phyloP scores from a whole-genome alignment of 2,797 vertebrate genomes.

The Hippopotamyrus pictus region DNA sequence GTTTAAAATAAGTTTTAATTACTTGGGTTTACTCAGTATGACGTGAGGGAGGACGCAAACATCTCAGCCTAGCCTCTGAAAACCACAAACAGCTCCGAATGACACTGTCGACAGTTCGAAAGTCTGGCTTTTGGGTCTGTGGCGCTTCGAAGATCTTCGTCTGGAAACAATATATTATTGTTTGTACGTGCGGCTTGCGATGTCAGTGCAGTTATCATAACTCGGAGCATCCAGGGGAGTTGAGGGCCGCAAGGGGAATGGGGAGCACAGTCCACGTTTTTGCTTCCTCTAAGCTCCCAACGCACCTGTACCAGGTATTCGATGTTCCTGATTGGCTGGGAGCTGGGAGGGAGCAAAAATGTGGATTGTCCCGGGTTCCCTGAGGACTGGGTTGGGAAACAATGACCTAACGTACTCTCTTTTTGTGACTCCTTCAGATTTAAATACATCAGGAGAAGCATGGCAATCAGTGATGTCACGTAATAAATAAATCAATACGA shows the following conservation, averaged over 20 bases:
- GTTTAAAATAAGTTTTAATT: constrained; percentile 7
- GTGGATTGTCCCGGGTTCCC: background rate
- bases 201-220: constrained; percentile 31
- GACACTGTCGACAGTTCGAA: background rate
- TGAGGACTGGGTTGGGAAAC: background rate
- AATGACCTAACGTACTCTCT: background rate
- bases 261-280: background rate
- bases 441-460: background rate
- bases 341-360: background rate
- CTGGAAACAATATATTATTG: constrained; percentile 41
- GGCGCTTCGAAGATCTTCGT: constrained; percentile 23
- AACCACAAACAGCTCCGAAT: background rate
- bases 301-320: background rate
- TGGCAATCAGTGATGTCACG: background rate
- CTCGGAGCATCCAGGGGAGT: background rate
- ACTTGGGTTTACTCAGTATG: background rate
- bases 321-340: background rate
- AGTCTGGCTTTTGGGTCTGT: background rate
- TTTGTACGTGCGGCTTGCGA: constrained; percentile 36
- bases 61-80: background rate
- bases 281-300: background rate
- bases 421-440: background rate
- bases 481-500: background rate
- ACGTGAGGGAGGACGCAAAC: background rate
- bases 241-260: background rate